phyloP scores from a whole-genome alignment of 2,113 vertebrate genomes.

The Atrichornis clamosus region DNA sequence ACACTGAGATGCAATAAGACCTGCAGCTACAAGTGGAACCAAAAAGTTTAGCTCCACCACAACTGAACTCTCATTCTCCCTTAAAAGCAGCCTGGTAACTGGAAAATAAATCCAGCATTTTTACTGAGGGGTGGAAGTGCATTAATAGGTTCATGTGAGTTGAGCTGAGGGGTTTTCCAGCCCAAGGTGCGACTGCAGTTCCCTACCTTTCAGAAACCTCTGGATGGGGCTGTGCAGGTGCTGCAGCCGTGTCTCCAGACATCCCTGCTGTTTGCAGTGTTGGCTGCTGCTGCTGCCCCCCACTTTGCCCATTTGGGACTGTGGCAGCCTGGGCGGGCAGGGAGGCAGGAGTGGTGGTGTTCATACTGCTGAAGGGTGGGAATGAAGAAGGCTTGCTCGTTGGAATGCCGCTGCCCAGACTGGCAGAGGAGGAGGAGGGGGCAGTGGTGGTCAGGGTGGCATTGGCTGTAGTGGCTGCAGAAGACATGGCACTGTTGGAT shows the following conservation, averaged over 20 bases:
- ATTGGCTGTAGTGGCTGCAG: constrained; percentile 76
- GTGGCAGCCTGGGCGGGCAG: constrained; percentile 74
- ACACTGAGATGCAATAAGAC: background rate
- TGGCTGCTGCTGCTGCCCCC: constrained; percentile 78
- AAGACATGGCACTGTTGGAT: constrained; percentile 77
- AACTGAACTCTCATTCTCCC: background rate
- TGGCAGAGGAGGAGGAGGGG: constrained; percentile 79
- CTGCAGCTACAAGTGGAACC: background rate
- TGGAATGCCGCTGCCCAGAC: constrained; percentile 70
- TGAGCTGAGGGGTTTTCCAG: background rate
- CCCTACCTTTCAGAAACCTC: constrained; percentile 93
- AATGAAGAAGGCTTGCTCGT: constrained; percentile 86
- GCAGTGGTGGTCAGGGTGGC: constrained; percentile 71
- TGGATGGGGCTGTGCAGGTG: constrained; percentile 78
- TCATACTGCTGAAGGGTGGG: constrained; percentile 84
- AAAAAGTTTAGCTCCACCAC: background rate
- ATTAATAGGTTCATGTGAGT: rapidly evolving
- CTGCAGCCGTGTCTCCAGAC: constrained; percentile 78
- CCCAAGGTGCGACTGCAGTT: background rate
- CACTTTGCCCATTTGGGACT: constrained; percentile 82
- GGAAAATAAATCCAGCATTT: background rate
- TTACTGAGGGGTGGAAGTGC: rapidly evolving
- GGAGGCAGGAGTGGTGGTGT: constrained; percentile 65
- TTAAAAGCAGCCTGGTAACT: background rate
- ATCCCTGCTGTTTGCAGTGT: constrained; percentile 73